Base-by-base conservation (phyloP, 2,888 invertebrate species). In the Oxyscelio sp. region DNA sequence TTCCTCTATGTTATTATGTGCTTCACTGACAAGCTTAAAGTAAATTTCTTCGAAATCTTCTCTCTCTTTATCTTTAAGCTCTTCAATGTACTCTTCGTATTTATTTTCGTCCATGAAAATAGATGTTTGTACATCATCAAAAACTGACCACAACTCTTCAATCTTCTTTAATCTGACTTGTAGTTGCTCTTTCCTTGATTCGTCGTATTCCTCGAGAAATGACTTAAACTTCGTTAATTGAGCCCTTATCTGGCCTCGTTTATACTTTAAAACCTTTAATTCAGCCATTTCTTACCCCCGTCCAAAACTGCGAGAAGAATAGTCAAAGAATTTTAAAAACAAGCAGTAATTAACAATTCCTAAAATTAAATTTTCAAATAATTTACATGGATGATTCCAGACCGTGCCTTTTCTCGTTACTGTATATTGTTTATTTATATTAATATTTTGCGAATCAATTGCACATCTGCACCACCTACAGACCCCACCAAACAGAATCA, bases 51-150 rank as follows among this genome's bases (percentile, higher is more conserved):
- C 43, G 15, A 43, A 43, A 4, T 43, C n/a, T 11, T 13, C 15
- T 13, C 43, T 13, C 5, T 43, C 43, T n/a, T 13, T 4, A 43
- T n/a, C 43, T 43, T 43, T 15, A 43, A n/a, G n/a, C 2, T 43
- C 43, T 13, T 43, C 43, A 13, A n/a, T 13, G n/a, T 43, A 4
- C 11, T 43, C 43, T 15, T 43, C 43, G 43, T 15, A 4, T 43
- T 43, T 43, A 15, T 43, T 43, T 43, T 43, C 43, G 13, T 43
- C 43, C n/a, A 43, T 43, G 15, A 43, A 43, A 43, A 43, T 43
- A 15, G n/a, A 43, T 43, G 43, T 43, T 43, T 43, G 43, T 43
- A 43, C 15, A 43, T 43, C 43, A 43, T 43, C 15, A 15, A 43
- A 43, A 4, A n/a, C 9, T 13, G 13, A 13, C 43, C 43, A 43